A percentile compares a stretch with the other conserved stretches of the same genome.
These are phyloP conservation scores for Diploscapter pachys DNA, from an alignment of 1,140 invertebrate species.

Conservation along the genomic window DNA sequence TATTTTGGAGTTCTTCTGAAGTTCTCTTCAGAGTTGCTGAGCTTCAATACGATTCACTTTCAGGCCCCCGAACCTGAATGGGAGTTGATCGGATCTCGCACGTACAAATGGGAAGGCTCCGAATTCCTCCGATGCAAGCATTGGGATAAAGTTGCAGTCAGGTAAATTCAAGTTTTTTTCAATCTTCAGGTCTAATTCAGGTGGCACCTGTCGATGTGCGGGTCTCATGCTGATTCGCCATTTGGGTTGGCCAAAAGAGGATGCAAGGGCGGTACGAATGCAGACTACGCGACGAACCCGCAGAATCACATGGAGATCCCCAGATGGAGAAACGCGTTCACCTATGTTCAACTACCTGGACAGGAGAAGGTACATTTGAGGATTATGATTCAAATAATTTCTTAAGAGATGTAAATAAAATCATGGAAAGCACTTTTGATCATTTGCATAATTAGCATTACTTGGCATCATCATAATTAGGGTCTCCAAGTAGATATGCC, in stretches of 20 bases:
- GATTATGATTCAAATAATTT: too few species aligned
- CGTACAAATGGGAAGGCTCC: constrained; percentile 28
- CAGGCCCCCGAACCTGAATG: constrained; percentile 22
- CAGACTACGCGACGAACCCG: constrained; percentile 25
- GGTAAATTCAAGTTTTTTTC: constrained; percentile 1
- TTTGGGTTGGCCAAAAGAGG: not conserved
- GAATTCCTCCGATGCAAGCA: constrained; percentile 24
- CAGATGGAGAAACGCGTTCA: constrained; percentile 29
- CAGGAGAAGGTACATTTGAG: not conserved
- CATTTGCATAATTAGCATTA: too few species aligned
- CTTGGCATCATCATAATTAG: too few species aligned
- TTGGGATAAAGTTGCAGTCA: constrained; percentile 35
- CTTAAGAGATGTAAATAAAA: too few species aligned
- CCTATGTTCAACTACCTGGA: constrained; percentile 28
- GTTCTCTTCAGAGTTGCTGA: too few species aligned
- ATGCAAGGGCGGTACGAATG: constrained; percentile 29
- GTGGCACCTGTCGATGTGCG: constrained; percentile 30
- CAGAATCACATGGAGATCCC: constrained; percentile 27
- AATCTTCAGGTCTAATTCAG: constrained; percentile 6
- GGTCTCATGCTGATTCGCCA: not conserved
- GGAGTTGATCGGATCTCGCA: constrained; percentile 33
- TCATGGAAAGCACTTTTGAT: too few species aligned
- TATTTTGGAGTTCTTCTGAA: too few species aligned
- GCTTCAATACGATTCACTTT: not conserved
- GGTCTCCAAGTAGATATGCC: too few species aligned